Conservation (phyloP, 2,797 vertebrate species). For the Sciurus vulgaris region DNA sequence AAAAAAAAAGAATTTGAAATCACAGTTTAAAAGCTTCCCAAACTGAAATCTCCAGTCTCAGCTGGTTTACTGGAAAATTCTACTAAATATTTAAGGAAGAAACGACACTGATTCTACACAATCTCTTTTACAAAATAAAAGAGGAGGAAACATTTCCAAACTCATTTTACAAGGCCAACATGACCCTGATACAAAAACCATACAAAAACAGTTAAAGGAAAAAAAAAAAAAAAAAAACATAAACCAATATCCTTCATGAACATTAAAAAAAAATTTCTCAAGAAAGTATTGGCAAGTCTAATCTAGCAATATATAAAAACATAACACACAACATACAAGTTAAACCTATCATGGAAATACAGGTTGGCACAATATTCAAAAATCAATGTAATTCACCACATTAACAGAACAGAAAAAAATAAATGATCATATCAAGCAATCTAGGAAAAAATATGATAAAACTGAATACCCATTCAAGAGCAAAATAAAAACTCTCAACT, state of each 20-base stretch:
- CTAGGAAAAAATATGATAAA: conserved; percentile 23
- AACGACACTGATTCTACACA: not conserved
- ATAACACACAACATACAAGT: not conserved
- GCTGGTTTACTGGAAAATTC: conserved; percentile 41
- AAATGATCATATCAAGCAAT: not conserved
- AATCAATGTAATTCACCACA: not conserved
- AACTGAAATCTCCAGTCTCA: conserved; percentile 2
- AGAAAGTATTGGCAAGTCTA: not conserved
- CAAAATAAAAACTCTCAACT: conserved; percentile 35
- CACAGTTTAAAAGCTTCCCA: not conserved
- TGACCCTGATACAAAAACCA: conserved; percentile 53
- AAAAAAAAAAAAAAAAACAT: not conserved
- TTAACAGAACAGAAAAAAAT: conserved; percentile 41
- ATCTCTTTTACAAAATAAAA: conserved; percentile 13
- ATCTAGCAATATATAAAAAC: not conserved
- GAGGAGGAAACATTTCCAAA: not conserved
- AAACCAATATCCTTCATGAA: not conserved
- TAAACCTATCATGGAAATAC: not conserved
- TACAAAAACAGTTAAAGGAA: not conserved
- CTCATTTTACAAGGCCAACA: not conserved
- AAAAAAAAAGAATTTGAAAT: not conserved
- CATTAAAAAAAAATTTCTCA: conserved; percentile 1
- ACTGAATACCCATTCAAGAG: not conserved
- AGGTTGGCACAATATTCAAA: not conserved
- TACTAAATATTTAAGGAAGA: conserved; percentile 49